Percentiles rank a stretch among this genome's conserved stretches.
phyloP scores from a whole-genome alignment of 2,113 vertebrate species.

The Hystrix cristata region DNA sequence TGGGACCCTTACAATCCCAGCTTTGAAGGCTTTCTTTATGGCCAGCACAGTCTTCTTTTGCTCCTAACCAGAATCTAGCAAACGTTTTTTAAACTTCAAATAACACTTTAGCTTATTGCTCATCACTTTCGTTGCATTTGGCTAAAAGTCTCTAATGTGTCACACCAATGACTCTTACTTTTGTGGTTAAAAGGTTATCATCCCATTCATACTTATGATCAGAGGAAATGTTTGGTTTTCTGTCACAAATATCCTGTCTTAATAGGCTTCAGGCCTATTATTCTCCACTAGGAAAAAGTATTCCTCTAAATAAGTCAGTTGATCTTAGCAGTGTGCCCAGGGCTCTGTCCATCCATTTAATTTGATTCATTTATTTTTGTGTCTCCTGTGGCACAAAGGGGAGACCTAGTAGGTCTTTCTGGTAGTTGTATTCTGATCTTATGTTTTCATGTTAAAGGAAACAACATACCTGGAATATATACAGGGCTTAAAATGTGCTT shows the following conservation, averaged over 20 bases:
- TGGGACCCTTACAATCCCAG: not conserved
- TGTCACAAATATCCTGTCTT: not conserved
- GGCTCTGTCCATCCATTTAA: constrained; percentile 4
- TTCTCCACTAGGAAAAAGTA: not conserved
- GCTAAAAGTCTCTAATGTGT: constrained; percentile 50
- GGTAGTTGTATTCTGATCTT: not conserved
- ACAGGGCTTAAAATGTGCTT: constrained; percentile 69
- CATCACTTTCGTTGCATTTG: constrained; percentile 58
- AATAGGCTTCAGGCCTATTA: not conserved
- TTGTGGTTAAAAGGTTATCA: constrained; percentile 59
- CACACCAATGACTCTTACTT: constrained; percentile 40
- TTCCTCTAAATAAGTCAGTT: constrained; percentile 14
- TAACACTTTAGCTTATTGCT: constrained; percentile 19
- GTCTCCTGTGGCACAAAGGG: not conserved
- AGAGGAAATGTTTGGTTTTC: constrained; percentile 7
- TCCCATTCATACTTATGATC: not conserved
- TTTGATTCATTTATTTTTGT: constrained; percentile 38
- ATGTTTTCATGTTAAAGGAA: constrained; percentile 59
- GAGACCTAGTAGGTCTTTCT: not conserved
- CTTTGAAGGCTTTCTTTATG: not conserved
- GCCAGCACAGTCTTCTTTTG: not conserved
- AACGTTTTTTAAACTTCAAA: not conserved
- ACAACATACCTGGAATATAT: constrained; percentile 66
- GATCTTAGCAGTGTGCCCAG: not conserved
- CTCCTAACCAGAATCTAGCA: constrained; percentile 39